Base-by-base conservation (phyloP, 2,888 invertebrate genomes). In the Atherix ibis region DNA sequence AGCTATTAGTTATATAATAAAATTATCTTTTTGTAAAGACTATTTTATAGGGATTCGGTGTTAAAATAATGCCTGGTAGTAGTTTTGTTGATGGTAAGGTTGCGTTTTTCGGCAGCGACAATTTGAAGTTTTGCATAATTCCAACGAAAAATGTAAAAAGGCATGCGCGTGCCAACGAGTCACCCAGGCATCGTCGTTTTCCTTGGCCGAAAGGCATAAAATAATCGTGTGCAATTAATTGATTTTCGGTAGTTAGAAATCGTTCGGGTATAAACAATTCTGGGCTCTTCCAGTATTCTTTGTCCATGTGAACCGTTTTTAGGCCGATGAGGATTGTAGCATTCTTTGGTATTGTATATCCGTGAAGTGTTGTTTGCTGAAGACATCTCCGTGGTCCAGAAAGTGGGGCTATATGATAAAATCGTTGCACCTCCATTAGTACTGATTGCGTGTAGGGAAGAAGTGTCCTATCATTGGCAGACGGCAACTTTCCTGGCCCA, bases 181-280 rank as follows among this genome's bases (percentile, higher is more conserved):
- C 74, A 1, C 76, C 78, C 1, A 74, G 58, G 46, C 78, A 78
- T 38, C 73, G 65, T 46, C 77, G 61, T 45, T 64, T 65, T 3
- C 77, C 77, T 67, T 60, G 44, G 2, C 58, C 58, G 16, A 63
- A 59, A 9, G 59, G 55, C 44, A 59, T 54, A 18, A 58, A 57
- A 31, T 49, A 54, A 19, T 61, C 58, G 29, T 54, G 53, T 34
- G 45, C 40, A 22, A 42, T 36, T 3, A 48, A 41, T 32, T 50
- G 50, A 3, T 50, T 47, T 8, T 52, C 46, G 0, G 47, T 41
- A 43, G 63, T 53, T 5, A 78, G 47, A 47, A 76, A 76, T 41
- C 78, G 61, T 48, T 76, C 73, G 0, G 78, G 78, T 3, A 67
- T 59, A 47, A 77, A 78, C 3, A 46, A 53, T 17, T 70, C 56